A percentile compares a stretch with the other conserved stretches of the same genome.
Evolutionary conservation across 2,113 vertebrate genomes (phyloP).

Genomic region (Globicephala melas): DNA sequence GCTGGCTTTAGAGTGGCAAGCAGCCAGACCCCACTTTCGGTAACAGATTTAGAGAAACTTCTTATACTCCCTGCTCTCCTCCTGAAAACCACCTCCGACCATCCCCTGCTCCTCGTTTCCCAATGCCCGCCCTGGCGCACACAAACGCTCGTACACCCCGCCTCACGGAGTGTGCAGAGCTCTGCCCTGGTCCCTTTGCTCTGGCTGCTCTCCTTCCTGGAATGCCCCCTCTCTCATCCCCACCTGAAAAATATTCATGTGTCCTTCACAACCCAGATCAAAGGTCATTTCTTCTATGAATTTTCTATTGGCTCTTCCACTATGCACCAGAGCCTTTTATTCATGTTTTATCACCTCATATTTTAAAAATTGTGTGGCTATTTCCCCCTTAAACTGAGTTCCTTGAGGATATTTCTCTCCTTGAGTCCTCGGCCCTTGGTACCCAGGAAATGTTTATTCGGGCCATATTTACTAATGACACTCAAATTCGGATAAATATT

Average conservation of each 20-base stretch:
- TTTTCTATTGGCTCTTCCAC: constrained; percentile 53
- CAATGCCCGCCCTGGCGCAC: background rate
- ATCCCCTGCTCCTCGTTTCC: background rate
- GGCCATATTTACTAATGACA: background rate
- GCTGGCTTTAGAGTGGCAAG: too few species aligned
- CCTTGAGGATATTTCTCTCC: background rate
- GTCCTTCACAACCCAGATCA: constrained; percentile 36
- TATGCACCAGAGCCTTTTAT: constrained; percentile 10
- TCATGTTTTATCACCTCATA: constrained; percentile 52
- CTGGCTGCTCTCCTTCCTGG: background rate
- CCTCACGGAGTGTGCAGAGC: background rate
- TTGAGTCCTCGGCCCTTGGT: background rate
- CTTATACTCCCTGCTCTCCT: background rate
- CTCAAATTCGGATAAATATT: constrained; percentile 50
- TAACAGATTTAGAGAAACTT: background rate
- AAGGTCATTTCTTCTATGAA: constrained; percentile 47
- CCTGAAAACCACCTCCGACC: background rate
- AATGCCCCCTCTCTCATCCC: background rate
- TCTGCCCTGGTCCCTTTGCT: background rate
- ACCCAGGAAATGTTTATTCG: background rate
- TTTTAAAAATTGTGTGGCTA: constrained; percentile 13
- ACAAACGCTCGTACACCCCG: too few species aligned
- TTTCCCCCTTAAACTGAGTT: background rate
- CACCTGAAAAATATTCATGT: constrained; percentile 27
- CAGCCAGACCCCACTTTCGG: too few species aligned